Evolutionary conservation across 2,888 invertebrate genomes (phyloP), one percentile per base, ranked within the genome.

Genomic region (Ichneumoninae sp.): DNA sequence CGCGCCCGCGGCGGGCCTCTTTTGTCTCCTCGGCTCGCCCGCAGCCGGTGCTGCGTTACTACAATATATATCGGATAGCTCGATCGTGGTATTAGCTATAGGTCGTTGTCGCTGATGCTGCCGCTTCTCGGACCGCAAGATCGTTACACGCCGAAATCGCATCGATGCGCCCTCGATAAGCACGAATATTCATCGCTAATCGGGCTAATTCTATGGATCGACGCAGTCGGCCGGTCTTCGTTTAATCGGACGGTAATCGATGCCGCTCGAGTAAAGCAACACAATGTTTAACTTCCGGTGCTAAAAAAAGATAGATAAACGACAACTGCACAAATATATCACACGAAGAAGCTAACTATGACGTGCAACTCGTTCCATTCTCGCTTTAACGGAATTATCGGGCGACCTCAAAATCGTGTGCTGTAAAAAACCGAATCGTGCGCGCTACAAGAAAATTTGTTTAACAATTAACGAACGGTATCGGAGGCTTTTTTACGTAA

Each of bases 141-240:
- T 84, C 81, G 81, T 84, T 84, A 84, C 69, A 70, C 77, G 13
- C 70, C 36, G 54, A 65, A 81, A 81, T 78, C 77, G 77, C 68
- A 44, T 68, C 65, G 57, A 33, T 44, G 69, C 63, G 76, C 76
- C 47, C 54, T 52, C 76, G 66, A 66, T 76, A n/a, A 66, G 30
- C 54, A 60, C 66, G 52, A 80, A n/a, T n/a, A 40, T 7, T 40
- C 10, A 75, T 60, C 50, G 70, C 71, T 80, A 76, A 83, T 83
- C 83, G 65, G 66, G 71, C 71, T 52, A 80, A 76, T 75, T 80
- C 66, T 69, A 71, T 57, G 76, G 70, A 54, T 71, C 80, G 54
- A 75, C 36, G 36, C 47, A 44, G 47, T 36, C 76, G 54, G 50
- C 26, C 30, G 30, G 6, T 33, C 69, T 69, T 50, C 40, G 40